phyloP scores from a whole-genome alignment of 2,113 vertebrate species.

The Epinephelus cyanopodus region DNA sequence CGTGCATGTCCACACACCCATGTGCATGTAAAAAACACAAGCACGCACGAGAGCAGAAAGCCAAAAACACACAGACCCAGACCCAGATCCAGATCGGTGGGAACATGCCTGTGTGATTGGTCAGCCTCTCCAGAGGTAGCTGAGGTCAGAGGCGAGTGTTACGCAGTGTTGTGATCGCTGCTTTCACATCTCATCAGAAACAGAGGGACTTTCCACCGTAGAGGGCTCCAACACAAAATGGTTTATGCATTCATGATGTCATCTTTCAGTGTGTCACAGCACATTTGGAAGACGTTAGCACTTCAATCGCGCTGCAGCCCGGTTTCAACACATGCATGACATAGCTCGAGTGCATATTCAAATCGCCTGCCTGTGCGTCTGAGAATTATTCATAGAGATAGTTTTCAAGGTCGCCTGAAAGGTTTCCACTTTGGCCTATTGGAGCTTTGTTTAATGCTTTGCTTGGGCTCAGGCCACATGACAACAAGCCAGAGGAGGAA shows the following conservation, averaged over 20 bases:
- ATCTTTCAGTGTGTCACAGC: slow-evolving; percentile 67
- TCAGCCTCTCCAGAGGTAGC: slow-evolving; percentile 66
- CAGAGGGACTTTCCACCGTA: slow-evolving; percentile 77
- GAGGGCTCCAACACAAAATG: slow-evolving; percentile 58
- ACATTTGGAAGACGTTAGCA: slow-evolving; percentile 80
- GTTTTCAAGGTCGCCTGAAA: not conserved
- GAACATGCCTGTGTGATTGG: slow-evolving; percentile 65
- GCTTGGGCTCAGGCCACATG: slow-evolving; percentile 35
- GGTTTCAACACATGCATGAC: slow-evolving; percentile 52
- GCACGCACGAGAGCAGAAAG: not conserved
- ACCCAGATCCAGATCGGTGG: slow-evolving; percentile 47
- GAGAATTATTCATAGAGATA: slow-evolving; percentile 2
- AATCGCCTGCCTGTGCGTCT: slow-evolving; percentile 6
- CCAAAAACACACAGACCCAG: not conserved
- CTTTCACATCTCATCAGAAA: slow-evolving; percentile 60
- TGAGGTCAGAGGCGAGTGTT: slow-evolving; percentile 55
- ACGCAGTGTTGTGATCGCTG: slow-evolving; percentile 43
- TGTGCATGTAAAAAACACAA: slow-evolving; percentile 11
- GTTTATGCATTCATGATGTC: slow-evolving; percentile 77
- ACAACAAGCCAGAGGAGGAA: slow-evolving; percentile 52
- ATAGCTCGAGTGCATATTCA: slow-evolving; percentile 35
- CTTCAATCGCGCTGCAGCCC: slow-evolving; percentile 34
- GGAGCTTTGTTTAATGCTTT: slow-evolving; percentile 23
- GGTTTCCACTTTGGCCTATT: not conserved
- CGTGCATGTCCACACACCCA: not conserved